Conservation (phyloP, 2,888 invertebrate genomes). For the Icerya purchasi region DNA sequence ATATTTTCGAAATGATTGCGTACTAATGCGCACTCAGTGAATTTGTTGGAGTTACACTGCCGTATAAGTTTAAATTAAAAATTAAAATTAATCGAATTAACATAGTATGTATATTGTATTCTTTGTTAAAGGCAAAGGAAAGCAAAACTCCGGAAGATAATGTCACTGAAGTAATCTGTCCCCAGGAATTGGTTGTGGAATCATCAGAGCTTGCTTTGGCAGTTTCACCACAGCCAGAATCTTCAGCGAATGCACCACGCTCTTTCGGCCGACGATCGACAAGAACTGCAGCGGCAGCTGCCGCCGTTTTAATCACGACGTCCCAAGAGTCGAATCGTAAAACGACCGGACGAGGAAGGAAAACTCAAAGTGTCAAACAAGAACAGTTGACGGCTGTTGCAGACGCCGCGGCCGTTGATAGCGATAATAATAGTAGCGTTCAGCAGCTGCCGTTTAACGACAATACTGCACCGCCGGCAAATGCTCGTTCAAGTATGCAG, state of each 20-base stretch:
- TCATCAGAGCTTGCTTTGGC: too few relatives aligned
- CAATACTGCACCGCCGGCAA: neutral
- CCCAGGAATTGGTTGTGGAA: too few relatives aligned
- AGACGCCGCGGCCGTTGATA: neutral
- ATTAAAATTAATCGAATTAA: too few relatives aligned
- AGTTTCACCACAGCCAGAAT: too few relatives aligned
- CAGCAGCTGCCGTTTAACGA: neutral
- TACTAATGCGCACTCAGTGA: too few relatives aligned
- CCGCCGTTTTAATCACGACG: constrained; percentile 20
- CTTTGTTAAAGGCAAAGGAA: constrained; percentile 21
- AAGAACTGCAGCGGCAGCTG: constrained; percentile 7
- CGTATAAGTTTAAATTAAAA: too few relatives aligned
- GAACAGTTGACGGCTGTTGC: neutral
- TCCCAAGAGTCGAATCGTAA: constrained; percentile 13
- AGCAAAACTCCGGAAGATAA: constrained; percentile 64
- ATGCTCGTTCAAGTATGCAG: neutral
- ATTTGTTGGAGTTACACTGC: too few relatives aligned
- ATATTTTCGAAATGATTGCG: too few relatives aligned
- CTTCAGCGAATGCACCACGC: constrained; percentile 35
- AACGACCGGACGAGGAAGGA: constrained; percentile 1
- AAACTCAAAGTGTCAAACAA: neutral
- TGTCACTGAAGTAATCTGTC: constrained; percentile 67
- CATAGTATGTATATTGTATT: too few relatives aligned
- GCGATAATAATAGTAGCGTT: neutral
- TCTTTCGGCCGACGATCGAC: constrained; percentile 13